Evolutionary conservation across 1,140 invertebrate genomes (phyloP).

Genomic region (Harpegnathos saltator): DNA sequence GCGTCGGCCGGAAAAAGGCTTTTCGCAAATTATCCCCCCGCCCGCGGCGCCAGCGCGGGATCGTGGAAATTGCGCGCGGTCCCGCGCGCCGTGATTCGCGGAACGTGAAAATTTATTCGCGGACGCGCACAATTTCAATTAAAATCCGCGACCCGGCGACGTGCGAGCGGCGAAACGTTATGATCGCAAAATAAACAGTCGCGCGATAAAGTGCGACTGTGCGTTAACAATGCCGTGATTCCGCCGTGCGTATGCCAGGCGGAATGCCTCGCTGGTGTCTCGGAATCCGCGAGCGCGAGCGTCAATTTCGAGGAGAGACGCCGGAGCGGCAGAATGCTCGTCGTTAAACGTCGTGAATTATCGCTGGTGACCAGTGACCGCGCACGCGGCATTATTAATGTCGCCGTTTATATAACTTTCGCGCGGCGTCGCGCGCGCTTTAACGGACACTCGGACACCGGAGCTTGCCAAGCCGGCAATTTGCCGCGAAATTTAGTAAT

Average conservation of each 20-base stretch:
- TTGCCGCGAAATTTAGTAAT: constrained; percentile 39
- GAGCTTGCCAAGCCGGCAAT: constrained; percentile 4
- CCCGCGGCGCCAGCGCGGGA: neutral
- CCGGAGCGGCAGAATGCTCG: no score
- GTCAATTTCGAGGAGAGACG: neutral
- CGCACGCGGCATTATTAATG: constrained; percentile 33
- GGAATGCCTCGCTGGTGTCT: no score
- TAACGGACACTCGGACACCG: constrained; percentile 1
- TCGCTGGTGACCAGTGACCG: neutral
- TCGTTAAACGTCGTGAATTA: neutral
- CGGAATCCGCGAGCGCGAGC: neutral
- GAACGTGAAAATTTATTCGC: constrained; percentile 5
- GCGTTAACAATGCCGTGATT: neutral
- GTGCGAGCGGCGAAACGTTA: constrained; percentile 4
- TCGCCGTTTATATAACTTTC: constrained; percentile 33
- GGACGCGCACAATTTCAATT: constrained; percentile 3
- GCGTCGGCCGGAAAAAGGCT: no score
- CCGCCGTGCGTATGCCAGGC: no score
- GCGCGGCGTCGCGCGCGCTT: neutral
- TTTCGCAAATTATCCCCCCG: no score
- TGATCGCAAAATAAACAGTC: neutral
- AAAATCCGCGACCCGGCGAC: neutral
- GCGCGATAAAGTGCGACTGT: neutral
- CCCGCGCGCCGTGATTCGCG: neutral
- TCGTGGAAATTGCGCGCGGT: neutral